Evolutionary conservation across 2,113 vertebrate genomes (phyloP), one percentile per base, ranked within the genome.

Genomic region (Pelecanus crispus): DNA sequence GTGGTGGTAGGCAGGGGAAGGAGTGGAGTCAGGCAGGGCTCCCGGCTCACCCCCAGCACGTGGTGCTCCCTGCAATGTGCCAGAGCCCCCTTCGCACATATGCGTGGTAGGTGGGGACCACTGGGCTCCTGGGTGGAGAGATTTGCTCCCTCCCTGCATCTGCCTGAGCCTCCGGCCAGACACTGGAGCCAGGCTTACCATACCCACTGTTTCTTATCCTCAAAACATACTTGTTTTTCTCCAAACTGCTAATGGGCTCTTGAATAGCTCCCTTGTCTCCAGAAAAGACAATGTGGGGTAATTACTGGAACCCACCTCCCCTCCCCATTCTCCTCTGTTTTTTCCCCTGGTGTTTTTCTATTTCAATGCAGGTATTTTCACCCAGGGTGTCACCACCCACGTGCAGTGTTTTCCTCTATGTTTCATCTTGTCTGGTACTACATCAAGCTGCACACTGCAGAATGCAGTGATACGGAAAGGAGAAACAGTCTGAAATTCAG

Each of bases 1-100:
- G 3, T 0, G 2, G 34, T 4, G 2, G 26, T 2, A 2, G 6
- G 25, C 10, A 6, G 2, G 40, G n/a, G 14, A 32, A 80, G n/a
- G 21, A 17, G 7, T 32, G 29, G 31, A 56, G 28, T 9, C 52
- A 50, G 45, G 7, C 31, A 59, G 66, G 16, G 21, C 4, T 47
- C 24, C 16, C 1, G 3, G 16, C 52, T 72, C 10, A 6, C 11
- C 16, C 11, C 25, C 56, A 13, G 34, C 21, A 18, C 1, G 5
- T 15, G 16, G 8, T 31, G 42, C 25, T 55, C 13, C 25, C 45
- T 38, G 38, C 34, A 26, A 8, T 1, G 2, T 80, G 50, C 26
- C 47, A n/a, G 32, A 72, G 21, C 7, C 20, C 38, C 32, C 9
- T 72, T 72, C 5, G 11, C 36, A 7, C 0, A 0, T n/a, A n/a